These are phyloP conservation scores for Rhodinocichla rosea DNA, from an alignment of 2,113 vertebrate species.

Conservation along the genomic window DNA sequence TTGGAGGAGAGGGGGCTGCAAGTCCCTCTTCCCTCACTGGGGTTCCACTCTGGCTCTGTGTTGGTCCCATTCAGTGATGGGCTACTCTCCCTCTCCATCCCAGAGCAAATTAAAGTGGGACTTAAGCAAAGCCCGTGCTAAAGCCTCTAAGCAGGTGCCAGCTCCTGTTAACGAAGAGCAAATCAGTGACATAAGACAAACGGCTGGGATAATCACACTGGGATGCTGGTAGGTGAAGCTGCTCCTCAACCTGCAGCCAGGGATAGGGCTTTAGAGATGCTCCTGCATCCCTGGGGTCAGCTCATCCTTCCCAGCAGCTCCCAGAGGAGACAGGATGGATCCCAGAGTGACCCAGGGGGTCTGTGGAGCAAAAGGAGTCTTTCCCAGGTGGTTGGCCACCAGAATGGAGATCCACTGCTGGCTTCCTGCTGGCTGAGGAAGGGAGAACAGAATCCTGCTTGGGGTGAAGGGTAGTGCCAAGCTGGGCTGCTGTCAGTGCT, in stretches of 20 bases:
- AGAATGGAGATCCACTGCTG: rapidly evolving
- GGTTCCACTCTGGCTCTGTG: rapidly evolving
- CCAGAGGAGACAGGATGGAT: background rate
- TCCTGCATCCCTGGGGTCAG: background rate
- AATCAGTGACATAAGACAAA: slow-evolving; percentile 28
- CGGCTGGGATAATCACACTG: background rate
- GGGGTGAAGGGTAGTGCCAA: background rate
- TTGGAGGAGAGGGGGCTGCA: background rate
- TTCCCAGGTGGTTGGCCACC: rapidly evolving
- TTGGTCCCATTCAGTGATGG: background rate
- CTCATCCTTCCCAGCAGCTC: background rate
- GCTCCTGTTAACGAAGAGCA: slow-evolving; percentile 30
- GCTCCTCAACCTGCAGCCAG: background rate
- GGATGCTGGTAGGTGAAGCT: background rate
- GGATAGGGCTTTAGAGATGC: background rate
- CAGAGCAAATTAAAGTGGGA: background rate
- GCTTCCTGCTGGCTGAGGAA: background rate
- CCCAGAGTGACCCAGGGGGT: background rate
- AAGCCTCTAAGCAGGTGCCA: slow-evolving; percentile 52
- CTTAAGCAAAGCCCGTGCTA: slow-evolving; percentile 36
- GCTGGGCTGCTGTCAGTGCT: rapidly evolving
- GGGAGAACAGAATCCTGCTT: rapidly evolving
- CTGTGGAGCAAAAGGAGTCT: rapidly evolving
- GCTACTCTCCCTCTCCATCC: background rate
- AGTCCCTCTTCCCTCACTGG: rapidly evolving